phyloP scores from a whole-genome alignment of 2,113 vertebrate species.

The Noturus placidus region DNA sequence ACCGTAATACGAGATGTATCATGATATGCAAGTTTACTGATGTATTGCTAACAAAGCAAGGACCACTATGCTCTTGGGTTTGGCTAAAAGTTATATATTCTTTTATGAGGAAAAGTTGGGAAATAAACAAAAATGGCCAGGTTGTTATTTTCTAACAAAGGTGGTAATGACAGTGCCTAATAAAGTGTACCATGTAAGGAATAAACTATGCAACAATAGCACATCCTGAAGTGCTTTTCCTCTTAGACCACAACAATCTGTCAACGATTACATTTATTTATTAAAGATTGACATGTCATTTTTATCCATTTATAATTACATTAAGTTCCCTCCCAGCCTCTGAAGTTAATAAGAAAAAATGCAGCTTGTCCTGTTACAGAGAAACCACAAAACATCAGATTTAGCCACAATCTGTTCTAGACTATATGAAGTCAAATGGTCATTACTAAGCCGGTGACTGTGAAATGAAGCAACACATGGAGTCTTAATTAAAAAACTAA shows the following conservation, averaged over 20 bases:
- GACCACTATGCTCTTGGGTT: neutral
- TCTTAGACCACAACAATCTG: too few species aligned
- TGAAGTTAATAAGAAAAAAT: neutral
- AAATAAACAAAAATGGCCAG: too few species aligned
- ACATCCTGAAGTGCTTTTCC: neutral
- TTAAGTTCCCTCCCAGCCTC: neutral
- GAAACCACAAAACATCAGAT: neutral
- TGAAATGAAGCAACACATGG: neutral
- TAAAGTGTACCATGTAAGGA: too few species aligned
- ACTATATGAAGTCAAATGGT: neutral
- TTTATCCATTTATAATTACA: neutral
- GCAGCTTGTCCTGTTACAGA: neutral
- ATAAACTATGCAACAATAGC: neutral
- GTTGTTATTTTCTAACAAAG: too few species aligned
- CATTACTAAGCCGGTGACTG: neutral
- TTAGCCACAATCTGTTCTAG: neutral
- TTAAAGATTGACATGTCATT: neutral
- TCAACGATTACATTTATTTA: neutral
- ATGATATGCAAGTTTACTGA: neutral
- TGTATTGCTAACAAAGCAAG: neutral
- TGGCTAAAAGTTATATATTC: too few species aligned
- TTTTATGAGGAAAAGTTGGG: neutral
- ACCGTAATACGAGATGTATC: neutral
- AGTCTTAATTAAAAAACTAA: neutral
- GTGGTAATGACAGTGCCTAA: too few species aligned